phyloP scores from a whole-genome alignment of 2,797 vertebrate genomes.

The Peromyscus aztecus region DNA sequence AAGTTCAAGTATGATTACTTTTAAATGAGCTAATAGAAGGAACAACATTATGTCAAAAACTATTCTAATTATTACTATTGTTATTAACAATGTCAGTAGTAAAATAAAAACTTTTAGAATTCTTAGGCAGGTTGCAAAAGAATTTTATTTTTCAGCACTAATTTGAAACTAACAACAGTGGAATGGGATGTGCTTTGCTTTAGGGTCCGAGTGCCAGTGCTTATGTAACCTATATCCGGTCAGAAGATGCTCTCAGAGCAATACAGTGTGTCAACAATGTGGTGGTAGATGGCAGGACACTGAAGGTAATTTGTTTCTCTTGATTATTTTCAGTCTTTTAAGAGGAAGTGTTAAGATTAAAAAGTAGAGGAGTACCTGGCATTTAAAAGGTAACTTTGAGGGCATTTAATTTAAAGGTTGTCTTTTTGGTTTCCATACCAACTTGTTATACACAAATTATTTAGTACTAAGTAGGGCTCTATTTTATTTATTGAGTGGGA shows the following conservation, averaged over 20 bases:
- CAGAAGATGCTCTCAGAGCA: conserved; percentile 99
- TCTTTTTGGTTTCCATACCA: neutral
- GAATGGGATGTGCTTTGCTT: conserved; percentile 67
- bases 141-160: conserved; percentile 31
- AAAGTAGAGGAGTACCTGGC: neutral
- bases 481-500: conserved; percentile 38
- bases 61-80: conserved; percentile 34
- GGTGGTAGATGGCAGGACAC: conserved; percentile 98
- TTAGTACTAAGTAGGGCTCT: conserved; percentile 36
- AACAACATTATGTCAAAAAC: conserved; percentile 34
- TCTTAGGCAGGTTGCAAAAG: conserved; percentile 51
- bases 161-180: conserved; percentile 61
- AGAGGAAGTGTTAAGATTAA: neutral
- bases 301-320: conserved; percentile 92
- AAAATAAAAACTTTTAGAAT: conserved; percentile 62
- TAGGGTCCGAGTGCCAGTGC: conserved; percentile 99
- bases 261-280: conserved; percentile 99
- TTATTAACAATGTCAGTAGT: conserved; percentile 47
- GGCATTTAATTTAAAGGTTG: conserved; percentile 52
- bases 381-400: conserved; percentile 52
- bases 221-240: conserved; percentile 99
- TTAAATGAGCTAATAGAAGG: conserved; percentile 26
- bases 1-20: conserved; percentile 53
- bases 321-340: neutral
- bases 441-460: neutral